Evolutionary conservation across 2,113 vertebrate species (phyloP), one percentile per base, ranked within the genome.

Genomic region (Osmerus eperlanus): DNA sequence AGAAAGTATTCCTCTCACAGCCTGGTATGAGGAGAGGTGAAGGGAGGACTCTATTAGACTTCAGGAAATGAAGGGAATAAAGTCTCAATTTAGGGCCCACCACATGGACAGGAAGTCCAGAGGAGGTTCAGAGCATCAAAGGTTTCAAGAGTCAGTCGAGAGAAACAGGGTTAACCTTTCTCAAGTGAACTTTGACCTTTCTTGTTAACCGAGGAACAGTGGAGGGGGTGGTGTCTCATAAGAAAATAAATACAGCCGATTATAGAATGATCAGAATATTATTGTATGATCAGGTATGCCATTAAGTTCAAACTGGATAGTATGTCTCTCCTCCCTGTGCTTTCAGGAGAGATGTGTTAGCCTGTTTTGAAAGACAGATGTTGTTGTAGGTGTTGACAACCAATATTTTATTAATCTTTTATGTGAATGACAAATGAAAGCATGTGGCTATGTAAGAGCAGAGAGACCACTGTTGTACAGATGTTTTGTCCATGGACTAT

Each of bases 371-470:
- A 70, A 6, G 84, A 84, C 83, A 78, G 74, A 86, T 76, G 80
- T 85, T 72, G 65, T 68, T 69, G 75, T 62, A 8, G 0, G 32
- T 80, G 76, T 71, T 82, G 88, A 87, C 86, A 86, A 19, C 69
- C 58, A 75, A 74, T 65, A 75, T 83, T 87, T 81, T 82, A 80
- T 78, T 82, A 80, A 83, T 16, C 80, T 82, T 87, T 85, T 74
- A 87, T 83, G 83, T 84, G 81, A 78, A 83, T 77, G 71, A 7
- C 18, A 75, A 75, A 76, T 59, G 70, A 70, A 73, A 67, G 73
- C 72, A 67, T 78, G 54, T 74, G 75, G 78, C 79, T 72, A 64
- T 13, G 62, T n/a, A 70, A 73, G 71, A 18, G 79, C 77, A 56
- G 58, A 11, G 19, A 60, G n/a, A 23, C 18, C 16, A 36, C 4